Conservation (phyloP, 2,888 invertebrate genomes). For the Barypeithes pellucidus region DNA sequence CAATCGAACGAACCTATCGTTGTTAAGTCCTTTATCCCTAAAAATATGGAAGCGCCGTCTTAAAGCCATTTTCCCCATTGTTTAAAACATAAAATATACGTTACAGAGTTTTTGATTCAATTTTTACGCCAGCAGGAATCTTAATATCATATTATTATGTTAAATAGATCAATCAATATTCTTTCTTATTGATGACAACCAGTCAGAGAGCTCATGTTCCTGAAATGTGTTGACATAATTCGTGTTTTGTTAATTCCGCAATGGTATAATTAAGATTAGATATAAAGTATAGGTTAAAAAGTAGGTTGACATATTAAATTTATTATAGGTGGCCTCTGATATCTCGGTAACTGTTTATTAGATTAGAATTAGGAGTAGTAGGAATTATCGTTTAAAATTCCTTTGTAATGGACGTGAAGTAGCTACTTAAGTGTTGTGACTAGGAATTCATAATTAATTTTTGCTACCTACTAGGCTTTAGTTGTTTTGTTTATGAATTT, state of each 20-base stretch:
- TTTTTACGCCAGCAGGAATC: no score
- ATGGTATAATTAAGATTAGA: conserved; percentile 27
- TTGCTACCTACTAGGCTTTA: conserved; percentile 8
- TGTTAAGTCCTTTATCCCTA: no score
- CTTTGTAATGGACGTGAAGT: conserved; percentile 9
- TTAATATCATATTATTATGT: neutral
- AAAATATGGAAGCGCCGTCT: no score
- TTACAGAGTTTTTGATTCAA: no score
- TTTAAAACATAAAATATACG: no score
- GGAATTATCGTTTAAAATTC: conserved; percentile 26
- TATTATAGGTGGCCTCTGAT: conserved; percentile 21
- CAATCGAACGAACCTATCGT: no score
- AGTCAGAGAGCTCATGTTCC: conserved; percentile 17
- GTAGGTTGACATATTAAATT: conserved; percentile 28
- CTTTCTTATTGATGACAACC: conserved; percentile 17
- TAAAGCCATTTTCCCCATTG: no score
- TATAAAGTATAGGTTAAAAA: conserved; percentile 29
- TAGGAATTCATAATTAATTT: conserved; percentile 22
- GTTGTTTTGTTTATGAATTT: neutral
- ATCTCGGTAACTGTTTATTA: conserved; percentile 25
- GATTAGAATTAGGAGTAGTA: conserved; percentile 19
- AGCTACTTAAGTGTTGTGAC: conserved; percentile 10
- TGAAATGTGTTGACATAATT: conserved; percentile 31
- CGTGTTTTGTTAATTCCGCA: conserved; percentile 29
- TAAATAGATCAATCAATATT: conserved; percentile 18